phyloP scores from a whole-genome alignment of 2,113 vertebrate genomes.

The Caranx ignobilis region DNA sequence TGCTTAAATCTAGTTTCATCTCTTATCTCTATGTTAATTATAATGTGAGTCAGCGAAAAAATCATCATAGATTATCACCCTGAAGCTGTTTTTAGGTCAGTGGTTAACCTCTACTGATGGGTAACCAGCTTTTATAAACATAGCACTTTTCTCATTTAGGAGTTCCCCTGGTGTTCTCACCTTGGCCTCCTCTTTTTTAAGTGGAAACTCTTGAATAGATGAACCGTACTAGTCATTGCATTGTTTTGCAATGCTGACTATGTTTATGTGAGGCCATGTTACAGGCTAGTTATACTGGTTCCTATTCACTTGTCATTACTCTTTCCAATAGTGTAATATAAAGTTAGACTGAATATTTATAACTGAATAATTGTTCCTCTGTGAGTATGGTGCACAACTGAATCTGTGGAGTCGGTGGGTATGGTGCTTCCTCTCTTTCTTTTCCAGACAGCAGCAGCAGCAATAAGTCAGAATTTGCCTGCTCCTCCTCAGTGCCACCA shows the following conservation, averaged over 20 bases:
- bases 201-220: background rate
- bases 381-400: constrained; percentile 5
- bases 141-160: constrained; percentile 16
- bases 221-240: background rate
- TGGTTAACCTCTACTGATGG: background rate
- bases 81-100: constrained; percentile 6
- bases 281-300: background rate
- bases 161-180: constrained; percentile 58
- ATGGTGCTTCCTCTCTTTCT: constrained; percentile 82
- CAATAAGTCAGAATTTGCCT: constrained; percentile 90
- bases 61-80: background rate
- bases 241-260: background rate
- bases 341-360: background rate
- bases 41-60: constrained; percentile 43
- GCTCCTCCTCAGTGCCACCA: constrained; percentile 87
- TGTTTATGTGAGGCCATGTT: background rate
- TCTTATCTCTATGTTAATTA: background rate
- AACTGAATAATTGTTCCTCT: background rate
- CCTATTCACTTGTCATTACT: background rate
- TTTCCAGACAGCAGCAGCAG: constrained; percentile 91
- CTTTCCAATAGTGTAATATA: background rate
- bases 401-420: constrained; percentile 31
- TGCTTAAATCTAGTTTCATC: background rate
- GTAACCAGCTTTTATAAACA: background rate
- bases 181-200: background rate